These are phyloP conservation scores for Cantharis rustica DNA, from an alignment of 2,888 invertebrate species.

Conservation along the genomic window DNA sequence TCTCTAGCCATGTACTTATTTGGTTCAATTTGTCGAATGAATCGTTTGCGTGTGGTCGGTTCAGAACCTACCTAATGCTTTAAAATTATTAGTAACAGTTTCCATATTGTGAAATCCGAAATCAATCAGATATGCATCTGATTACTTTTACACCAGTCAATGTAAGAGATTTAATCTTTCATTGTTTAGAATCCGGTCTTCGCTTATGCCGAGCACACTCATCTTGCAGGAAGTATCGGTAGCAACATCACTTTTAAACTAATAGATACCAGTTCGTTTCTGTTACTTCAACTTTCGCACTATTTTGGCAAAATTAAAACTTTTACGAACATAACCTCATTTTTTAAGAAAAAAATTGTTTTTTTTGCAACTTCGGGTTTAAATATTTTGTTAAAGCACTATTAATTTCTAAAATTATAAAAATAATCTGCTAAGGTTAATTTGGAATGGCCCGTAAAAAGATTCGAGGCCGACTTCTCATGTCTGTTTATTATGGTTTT, in stretches of 20 bases:
- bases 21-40: not conserved
- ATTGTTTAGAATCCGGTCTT: slow-evolving; percentile 19
- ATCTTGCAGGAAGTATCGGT: not conserved
- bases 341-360: not conserved
- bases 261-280: too few species aligned
- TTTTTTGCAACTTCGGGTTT: too few species aligned
- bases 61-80: not conserved
- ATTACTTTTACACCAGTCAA: not conserved
- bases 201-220: slow-evolving; percentile 1
- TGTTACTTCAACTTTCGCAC: too few species aligned
- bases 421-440: not conserved
- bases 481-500: slow-evolving; percentile 15
- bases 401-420: not conserved
- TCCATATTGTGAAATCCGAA: not conserved
- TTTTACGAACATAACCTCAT: not conserved
- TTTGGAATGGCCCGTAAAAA: slow-evolving; percentile 1
- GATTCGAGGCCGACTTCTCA: slow-evolving; percentile 12
- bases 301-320: too few species aligned
- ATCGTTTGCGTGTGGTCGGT: not conserved
- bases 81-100: not conserved
- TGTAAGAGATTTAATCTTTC: slow-evolving; percentile 14
- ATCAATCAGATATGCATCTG: not conserved
- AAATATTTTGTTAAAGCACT: not conserved
- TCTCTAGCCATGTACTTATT: not conserved
- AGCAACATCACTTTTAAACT: not conserved